These are phyloP conservation scores for Copidosoma aretas DNA, from an alignment of 2,888 invertebrate species.

Conservation along the genomic window DNA sequence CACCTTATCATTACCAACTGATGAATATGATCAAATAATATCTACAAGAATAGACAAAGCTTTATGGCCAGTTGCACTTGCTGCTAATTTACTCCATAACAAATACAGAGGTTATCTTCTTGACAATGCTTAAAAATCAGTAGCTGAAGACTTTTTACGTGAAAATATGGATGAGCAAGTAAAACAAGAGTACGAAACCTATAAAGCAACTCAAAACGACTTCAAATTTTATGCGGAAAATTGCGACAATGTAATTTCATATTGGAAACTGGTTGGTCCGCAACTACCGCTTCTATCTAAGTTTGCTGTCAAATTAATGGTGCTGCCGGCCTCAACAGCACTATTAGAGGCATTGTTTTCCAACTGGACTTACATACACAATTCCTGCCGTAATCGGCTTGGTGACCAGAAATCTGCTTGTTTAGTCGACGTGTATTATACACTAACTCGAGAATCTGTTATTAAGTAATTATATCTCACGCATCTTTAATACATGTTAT, in stretches of 20 bases:
- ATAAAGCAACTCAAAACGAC: not conserved
- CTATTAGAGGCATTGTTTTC: not conserved
- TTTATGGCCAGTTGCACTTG: not conserved
- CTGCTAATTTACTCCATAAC: not conserved
- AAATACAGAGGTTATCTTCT: not conserved
- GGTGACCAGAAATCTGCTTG: not conserved
- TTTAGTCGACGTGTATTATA: not conserved
- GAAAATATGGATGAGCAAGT: not conserved
- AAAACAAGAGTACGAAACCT: not conserved
- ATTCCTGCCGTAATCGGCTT: not conserved
- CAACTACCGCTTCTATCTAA: too few species aligned
- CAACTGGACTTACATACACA: slow-evolving; percentile 1
- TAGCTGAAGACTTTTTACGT: not conserved
- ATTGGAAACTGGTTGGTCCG: slow-evolving; percentile 40
- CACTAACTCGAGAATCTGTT: too few species aligned
- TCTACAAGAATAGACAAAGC: not conserved
- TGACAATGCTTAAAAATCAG: not conserved
- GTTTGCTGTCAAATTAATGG: not conserved
- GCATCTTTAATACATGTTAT: too few species aligned
- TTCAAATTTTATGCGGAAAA: not conserved
- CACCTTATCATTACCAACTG: not conserved
- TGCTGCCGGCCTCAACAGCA: slow-evolving; percentile 2
- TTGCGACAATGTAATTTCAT: slow-evolving; percentile 48
- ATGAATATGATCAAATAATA: not conserved
- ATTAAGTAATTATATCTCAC: too few species aligned